Conservation (phyloP, 2,888 invertebrate species). For the Cryptops parisi region DNA sequence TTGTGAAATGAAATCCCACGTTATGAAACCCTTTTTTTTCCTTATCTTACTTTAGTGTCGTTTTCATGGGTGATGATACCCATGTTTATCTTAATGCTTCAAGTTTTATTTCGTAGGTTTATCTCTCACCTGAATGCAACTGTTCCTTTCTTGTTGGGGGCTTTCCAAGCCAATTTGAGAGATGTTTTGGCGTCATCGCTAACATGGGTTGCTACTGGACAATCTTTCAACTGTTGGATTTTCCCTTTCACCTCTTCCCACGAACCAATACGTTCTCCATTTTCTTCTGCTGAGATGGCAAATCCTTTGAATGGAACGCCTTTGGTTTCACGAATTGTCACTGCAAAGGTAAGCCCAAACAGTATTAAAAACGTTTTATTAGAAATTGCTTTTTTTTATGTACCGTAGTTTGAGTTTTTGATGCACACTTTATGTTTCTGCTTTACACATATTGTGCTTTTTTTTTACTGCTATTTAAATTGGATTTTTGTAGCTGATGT, state of each 20-base stretch:
- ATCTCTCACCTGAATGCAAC: conserved; percentile 2
- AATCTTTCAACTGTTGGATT: conserved; percentile 1
- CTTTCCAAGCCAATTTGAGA: conserved; percentile 7
- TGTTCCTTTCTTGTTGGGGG: not conserved
- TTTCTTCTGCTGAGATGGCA: conserved; percentile 7
- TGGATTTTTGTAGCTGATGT: too few relatives aligned
- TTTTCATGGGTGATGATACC: too few relatives aligned
- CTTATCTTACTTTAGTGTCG: too few relatives aligned
- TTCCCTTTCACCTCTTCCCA: not conserved
- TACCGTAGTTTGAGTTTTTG: too few relatives aligned
- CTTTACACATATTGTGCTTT: too few relatives aligned
- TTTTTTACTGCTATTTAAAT: too few relatives aligned
- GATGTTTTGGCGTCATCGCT: not conserved
- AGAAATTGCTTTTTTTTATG: too few relatives aligned
- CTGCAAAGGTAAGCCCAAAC: not conserved
- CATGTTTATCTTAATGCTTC: too few relatives aligned
- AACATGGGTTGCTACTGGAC: conserved; percentile 5
- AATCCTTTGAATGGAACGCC: not conserved
- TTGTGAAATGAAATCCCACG: too few relatives aligned
- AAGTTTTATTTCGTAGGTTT: not conserved
- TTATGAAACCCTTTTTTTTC: too few relatives aligned
- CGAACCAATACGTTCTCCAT: conserved; percentile 6
- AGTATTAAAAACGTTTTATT: too few relatives aligned
- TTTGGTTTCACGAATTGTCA: not conserved
- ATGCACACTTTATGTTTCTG: too few relatives aligned